Evolutionary conservation across 2,797 vertebrate species (phyloP).

Genomic region (Gymnodraco acuticeps): DNA sequence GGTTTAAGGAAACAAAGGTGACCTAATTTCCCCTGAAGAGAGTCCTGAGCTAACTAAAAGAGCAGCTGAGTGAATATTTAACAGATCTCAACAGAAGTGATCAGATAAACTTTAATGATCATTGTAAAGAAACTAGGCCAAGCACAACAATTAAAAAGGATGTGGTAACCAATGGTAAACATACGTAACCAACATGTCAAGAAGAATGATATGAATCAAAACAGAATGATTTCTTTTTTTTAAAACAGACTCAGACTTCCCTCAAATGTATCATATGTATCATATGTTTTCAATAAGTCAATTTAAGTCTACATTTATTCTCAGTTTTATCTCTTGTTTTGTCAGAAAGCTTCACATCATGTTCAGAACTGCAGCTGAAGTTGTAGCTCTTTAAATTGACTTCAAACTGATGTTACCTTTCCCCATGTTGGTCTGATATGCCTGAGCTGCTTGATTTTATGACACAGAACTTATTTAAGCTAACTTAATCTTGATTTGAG

Average conservation of each 20-base stretch:
- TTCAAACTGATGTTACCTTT: background rate
- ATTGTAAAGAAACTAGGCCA: slow-evolving; percentile 32
- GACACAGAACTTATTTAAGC: background rate
- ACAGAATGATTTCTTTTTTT: background rate
- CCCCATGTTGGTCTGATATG: background rate
- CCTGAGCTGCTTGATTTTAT: background rate
- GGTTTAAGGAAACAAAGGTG: slow-evolving; percentile 55
- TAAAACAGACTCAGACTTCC: background rate
- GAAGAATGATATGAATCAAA: background rate
- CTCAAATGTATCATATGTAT: background rate
- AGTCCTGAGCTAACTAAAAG: slow-evolving; percentile 27
- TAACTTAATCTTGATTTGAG: background rate
- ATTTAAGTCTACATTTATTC: background rate
- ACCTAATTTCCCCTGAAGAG: slow-evolving; percentile 42
- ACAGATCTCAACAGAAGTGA: slow-evolving; percentile 46
- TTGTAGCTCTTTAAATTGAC: slow-evolving; percentile 1
- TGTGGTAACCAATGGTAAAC: background rate
- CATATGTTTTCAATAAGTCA: background rate
- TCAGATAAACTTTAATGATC: slow-evolving; percentile 66
- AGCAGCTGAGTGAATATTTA: slow-evolving; percentile 64
- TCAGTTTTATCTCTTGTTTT: background rate
- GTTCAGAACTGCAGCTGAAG: background rate
- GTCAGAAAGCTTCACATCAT: background rate
- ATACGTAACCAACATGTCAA: background rate
- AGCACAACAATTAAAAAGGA: background rate